Percentiles rank a stretch among this genome's conserved stretches.
phyloP scores from a whole-genome alignment of 2,113 vertebrate genomes.

The Mystacornis crossleyi region DNA sequence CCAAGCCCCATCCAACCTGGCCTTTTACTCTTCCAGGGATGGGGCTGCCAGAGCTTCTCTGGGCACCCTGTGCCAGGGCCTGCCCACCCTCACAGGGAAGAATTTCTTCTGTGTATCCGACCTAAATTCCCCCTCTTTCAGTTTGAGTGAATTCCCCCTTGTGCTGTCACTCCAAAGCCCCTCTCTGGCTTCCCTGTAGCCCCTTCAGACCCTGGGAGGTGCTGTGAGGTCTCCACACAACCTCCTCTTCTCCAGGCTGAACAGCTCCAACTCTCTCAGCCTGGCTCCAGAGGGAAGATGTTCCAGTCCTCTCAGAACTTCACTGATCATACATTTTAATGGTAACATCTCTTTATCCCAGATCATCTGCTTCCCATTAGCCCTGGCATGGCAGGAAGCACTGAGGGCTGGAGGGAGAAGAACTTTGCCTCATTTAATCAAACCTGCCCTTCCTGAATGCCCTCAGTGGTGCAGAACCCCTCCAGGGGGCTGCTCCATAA shows the following conservation, averaged over 20 bases:
- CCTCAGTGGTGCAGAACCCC: background rate
- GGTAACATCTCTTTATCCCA: background rate
- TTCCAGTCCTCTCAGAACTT: background rate
- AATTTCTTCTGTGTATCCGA: background rate
- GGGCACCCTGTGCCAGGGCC: background rate
- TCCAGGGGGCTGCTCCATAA: background rate
- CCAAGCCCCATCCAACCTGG: accelerated
- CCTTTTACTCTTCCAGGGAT: background rate
- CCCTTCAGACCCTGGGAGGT: background rate
- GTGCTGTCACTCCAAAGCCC: background rate
- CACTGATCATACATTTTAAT: background rate
- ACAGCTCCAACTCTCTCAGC: background rate
- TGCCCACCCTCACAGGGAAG: accelerated
- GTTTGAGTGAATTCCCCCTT: background rate
- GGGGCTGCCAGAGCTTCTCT: background rate
- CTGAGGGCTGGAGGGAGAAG: background rate
- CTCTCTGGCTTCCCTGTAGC: background rate
- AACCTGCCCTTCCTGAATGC: background rate
- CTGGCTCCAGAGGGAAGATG: background rate
- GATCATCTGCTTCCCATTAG: background rate
- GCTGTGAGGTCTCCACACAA: background rate
- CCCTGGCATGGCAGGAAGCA: background rate
- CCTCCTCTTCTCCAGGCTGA: background rate
- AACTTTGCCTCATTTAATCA: background rate
- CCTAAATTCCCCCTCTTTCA: background rate